Evolutionary conservation across 2,888 invertebrate genomes (phyloP).

Genomic region (Metalampra italica): DNA sequence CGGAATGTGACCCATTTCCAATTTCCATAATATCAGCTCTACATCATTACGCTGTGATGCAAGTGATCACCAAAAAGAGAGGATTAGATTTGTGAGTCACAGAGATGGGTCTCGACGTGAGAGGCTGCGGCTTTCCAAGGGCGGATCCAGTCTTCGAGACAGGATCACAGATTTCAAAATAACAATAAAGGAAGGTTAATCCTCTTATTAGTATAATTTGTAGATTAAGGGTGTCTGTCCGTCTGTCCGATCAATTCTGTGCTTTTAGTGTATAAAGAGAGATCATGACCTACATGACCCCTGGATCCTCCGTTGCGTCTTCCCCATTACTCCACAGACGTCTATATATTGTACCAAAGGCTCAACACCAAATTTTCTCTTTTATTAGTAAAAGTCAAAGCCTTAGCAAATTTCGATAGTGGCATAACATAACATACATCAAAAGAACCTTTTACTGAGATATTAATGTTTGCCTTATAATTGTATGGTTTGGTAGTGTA

Average conservation of each 20-base stretch:
- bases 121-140: too few relatives aligned
- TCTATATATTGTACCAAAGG: not conserved
- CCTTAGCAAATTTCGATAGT: conserved; percentile 4
- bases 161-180: too few relatives aligned
- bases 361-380: not conserved
- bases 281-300: too few relatives aligned
- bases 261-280: too few relatives aligned
- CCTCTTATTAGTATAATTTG: too few relatives aligned
- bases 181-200: too few relatives aligned
- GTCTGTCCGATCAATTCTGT: too few relatives aligned
- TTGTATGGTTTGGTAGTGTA: not conserved
- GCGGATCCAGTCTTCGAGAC: too few relatives aligned
- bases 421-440: conserved; percentile 9
- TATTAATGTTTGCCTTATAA: not conserved
- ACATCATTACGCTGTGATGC: conserved; percentile 44
- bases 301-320: too few relatives aligned
- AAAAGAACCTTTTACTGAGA: conserved; percentile 3
- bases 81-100: not conserved
- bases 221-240: too few relatives aligned
- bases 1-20: conserved; percentile 46
- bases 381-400: conserved; percentile 8
- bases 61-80: conserved; percentile 14
- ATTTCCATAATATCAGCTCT: conserved; percentile 60
- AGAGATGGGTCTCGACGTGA: too few relatives aligned
- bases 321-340: too few relatives aligned